Conservation (phyloP, 2,113 vertebrate genomes). For the Excalfactoria chinensis region DNA sequence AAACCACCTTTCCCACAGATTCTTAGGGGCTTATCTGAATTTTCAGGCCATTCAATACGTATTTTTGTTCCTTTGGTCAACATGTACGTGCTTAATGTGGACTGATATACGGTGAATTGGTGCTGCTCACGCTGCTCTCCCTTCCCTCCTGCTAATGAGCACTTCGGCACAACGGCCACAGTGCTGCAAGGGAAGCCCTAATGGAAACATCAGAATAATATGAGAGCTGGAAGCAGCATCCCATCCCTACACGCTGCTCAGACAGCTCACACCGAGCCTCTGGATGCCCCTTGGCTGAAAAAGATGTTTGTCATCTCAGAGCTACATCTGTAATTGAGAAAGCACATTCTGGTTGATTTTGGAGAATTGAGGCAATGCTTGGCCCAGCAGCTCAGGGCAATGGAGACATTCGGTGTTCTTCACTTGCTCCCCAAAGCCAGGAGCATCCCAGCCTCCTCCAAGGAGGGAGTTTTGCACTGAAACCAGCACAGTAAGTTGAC, state of each 20-base stretch:
- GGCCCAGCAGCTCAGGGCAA: background rate
- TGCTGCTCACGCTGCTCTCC: background rate
- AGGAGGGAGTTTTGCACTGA: background rate
- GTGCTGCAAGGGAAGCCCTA: fast-evolving
- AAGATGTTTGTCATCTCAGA: background rate
- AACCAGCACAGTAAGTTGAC: background rate
- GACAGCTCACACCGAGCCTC: background rate
- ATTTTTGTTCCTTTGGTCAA: background rate
- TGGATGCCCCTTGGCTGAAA: background rate
- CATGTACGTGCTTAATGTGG: fast-evolving
- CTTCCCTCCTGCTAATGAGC: fast-evolving
- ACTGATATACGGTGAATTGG: fast-evolving
- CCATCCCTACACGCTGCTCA: background rate
- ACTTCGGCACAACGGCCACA: background rate
- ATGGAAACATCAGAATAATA: background rate
- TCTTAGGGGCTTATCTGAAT: fast-evolving
- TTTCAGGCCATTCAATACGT: background rate
- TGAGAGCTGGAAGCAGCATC: background rate
- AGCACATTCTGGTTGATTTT: background rate
- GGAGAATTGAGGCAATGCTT: background rate
- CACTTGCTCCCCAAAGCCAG: background rate
- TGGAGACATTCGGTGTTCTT: background rate
- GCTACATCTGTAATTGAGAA: background rate
- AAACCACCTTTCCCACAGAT: no score
- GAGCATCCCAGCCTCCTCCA: background rate